phyloP scores from a whole-genome alignment of 1,140 invertebrate species.

The Pomacea maculata region DNA sequence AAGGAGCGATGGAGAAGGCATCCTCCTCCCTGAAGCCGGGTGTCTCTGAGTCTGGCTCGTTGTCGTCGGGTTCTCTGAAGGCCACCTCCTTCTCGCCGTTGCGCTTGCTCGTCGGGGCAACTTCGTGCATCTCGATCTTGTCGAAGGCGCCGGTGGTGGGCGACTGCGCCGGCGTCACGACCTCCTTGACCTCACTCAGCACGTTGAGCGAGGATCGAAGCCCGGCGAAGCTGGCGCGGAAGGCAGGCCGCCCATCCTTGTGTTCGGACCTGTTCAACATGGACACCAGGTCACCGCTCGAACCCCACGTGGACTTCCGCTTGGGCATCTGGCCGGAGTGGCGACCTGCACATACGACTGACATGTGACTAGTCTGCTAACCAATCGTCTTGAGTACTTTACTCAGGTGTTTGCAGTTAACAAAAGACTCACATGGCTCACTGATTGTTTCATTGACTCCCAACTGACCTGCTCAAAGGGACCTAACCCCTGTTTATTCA shows the following conservation, averaged over 20 bases:
- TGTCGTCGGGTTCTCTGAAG: conserved; percentile 1
- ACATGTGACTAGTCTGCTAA: too few relatives aligned
- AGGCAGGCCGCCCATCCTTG: conserved; percentile 9
- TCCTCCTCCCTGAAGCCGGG: conserved; percentile 10
- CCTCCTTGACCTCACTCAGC: conserved; percentile 20
- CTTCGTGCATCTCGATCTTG: conserved; percentile 16
- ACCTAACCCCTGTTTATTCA: too few relatives aligned
- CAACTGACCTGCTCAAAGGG: too few relatives aligned
- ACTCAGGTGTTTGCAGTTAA: too few relatives aligned
- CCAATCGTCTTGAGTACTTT: too few relatives aligned
- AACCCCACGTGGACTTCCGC: conserved; percentile 17
- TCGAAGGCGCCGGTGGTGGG: conserved; percentile 6
- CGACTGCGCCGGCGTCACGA: conserved; percentile 12
- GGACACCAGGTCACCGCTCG: conserved; percentile 1
- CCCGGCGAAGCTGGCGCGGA: conserved; percentile 17
- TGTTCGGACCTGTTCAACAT: not conserved
- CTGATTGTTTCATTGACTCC: too few relatives aligned
- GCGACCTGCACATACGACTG: not conserved
- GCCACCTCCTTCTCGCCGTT: not conserved
- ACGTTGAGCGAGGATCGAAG: conserved; percentile 21
- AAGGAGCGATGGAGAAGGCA: not conserved
- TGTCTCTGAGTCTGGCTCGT: conserved; percentile 16
- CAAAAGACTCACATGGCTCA: too few relatives aligned
- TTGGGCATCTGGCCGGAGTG: not conserved
- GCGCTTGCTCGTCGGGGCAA: not conserved